phyloP scores from a whole-genome alignment of 2,888 invertebrate species.

The Tetranychus truncatus region DNA sequence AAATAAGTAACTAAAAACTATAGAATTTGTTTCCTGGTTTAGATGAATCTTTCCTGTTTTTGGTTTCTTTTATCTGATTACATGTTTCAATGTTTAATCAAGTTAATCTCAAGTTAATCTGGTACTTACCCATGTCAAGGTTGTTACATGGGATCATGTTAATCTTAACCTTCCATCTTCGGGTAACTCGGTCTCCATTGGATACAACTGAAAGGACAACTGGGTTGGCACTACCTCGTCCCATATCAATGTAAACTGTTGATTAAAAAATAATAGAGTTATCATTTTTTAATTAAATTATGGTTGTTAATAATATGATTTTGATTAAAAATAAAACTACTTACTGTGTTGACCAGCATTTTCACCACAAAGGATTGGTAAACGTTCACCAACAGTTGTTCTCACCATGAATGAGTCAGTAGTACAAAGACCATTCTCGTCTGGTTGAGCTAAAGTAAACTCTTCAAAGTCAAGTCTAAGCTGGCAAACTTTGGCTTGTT shows the following conservation, averaged over 20 bases:
- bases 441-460: conserved; percentile 37
- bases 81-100: not conserved
- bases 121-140: conserved; percentile 25
- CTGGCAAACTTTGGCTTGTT: conserved; percentile 63
- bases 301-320: not conserved
- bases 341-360: conserved; percentile 64
- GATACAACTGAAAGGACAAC: conserved; percentile 48
- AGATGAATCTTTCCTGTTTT: not conserved
- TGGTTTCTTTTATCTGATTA: not conserved
- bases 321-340: conserved; percentile 12
- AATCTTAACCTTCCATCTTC: conserved; percentile 28
- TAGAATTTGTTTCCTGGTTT: conserved; percentile 2
- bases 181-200: conserved; percentile 22
- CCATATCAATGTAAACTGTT: conserved; percentile 66
- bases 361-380: conserved; percentile 59
- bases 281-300: too few species aligned
- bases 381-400: conserved; percentile 27
- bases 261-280: conserved; percentile 17
- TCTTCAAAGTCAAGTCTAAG: conserved; percentile 56
- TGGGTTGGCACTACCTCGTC: conserved; percentile 52
- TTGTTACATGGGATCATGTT: conserved; percentile 28
- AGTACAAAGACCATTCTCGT: conserved; percentile 46
- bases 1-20: not conserved
- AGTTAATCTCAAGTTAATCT: not conserved
- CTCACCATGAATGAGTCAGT: conserved; percentile 54